Evolutionary conservation across 2,888 invertebrate species (phyloP).

Genomic region (Euclidia mi): DNA sequence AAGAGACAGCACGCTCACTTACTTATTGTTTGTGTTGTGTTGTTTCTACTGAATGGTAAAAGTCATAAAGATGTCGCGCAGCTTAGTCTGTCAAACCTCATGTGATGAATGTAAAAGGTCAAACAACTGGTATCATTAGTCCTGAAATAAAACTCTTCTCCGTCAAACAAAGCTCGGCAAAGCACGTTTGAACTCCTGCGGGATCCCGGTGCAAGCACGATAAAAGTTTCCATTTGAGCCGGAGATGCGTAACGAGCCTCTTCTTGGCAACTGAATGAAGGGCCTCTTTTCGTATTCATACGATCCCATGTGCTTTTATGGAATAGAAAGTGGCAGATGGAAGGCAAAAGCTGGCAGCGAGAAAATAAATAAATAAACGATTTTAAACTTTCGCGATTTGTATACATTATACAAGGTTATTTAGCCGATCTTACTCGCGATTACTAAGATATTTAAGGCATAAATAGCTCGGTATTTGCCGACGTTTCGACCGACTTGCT

Average conservation of each 20-base stretch:
- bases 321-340: slow-evolving; percentile 25
- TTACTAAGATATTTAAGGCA: no score
- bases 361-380: background rate
- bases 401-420: no score
- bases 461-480: no score
- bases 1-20: no score
- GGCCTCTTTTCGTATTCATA: slow-evolving; percentile 82
- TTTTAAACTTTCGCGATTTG: no score
- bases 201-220: slow-evolving; percentile 45
- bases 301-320: slow-evolving; percentile 63
- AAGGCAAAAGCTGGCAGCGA: slow-evolving; percentile 41
- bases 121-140: slow-evolving; percentile 8
- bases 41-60: no score
- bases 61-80: no score
- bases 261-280: slow-evolving; percentile 79
- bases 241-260: slow-evolving; percentile 77
- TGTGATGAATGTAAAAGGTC: no score
- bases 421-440: no score
- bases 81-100: no score
- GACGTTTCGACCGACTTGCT: no score
- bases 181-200: slow-evolving; percentile 34
- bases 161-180: slow-evolving; percentile 7
- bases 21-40: no score
- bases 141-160: slow-evolving; percentile 11
- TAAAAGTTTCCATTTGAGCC: slow-evolving; percentile 78